Base-by-base conservation (phyloP, 2,888 invertebrate species). In the Himalopsyche tibetana region DNA sequence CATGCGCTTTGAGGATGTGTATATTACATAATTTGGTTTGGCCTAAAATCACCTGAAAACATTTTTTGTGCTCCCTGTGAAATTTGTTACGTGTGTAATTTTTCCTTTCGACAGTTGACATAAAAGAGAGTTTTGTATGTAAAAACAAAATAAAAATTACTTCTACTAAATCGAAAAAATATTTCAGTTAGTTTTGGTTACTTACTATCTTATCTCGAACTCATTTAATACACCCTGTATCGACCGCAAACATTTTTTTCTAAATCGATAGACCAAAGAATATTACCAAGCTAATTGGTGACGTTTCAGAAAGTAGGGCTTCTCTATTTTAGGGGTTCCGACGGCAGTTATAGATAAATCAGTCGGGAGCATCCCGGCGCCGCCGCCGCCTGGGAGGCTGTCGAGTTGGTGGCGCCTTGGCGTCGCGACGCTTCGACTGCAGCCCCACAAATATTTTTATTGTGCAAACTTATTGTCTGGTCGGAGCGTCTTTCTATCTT, bases 361-460 rank as follows among this genome's bases (percentile, higher is more conserved):
- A 86, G 86, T 82, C 84, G 80, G 63, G 55, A 80, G 82, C 55
- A 69, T 84, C 56, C 80, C 63, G 19, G 84, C 82, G 80, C 55
- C 85, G 79, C 45, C 81, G 81, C 63, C 83, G 85, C 85, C 63
- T 17, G 84, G 79, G 80, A 55, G 84, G 79, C 55, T 74, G 81
- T 80, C 83, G 85, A 84, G 82, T 51, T 69, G 79, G 83, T 74
- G 63, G 83, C 85, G 84, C 85, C 83, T 82, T 83, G 80, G 51
- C 80, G 84, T 40, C 85, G 79, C 84, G 86, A 82, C 84, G 86
- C 84, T 84, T 82, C 28, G 88, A 80, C 88, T 82, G 82, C 84
- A 84, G 63, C 83, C 88, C 88, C 87, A 80, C 85, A 87, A 88
- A 88, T 88, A 88, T 88, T 88, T 88, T 88, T 88, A 88, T 84